Percentiles rank a stretch among this genome's conserved stretches.
Conservation (phyloP, 2,113 vertebrate species). For the Marmota monax region DNA sequence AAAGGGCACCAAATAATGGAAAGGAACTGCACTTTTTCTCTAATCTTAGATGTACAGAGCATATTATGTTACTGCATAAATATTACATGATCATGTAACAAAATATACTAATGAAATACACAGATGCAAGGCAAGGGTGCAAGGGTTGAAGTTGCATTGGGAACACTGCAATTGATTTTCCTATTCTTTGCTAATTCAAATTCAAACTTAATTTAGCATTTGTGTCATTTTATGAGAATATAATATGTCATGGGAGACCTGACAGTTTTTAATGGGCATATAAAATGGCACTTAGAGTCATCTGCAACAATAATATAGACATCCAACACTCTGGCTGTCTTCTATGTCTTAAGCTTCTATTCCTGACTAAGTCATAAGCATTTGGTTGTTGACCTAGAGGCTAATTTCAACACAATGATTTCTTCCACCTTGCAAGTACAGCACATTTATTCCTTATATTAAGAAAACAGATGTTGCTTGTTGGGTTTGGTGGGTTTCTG, state of each 20-base stretch:
- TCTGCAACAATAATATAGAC: constrained; percentile 41
- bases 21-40: constrained; percentile 81
- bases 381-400: constrained; percentile 59
- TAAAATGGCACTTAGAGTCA: constrained; percentile 68
- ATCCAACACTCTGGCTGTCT: constrained; percentile 6
- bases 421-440: background rate
- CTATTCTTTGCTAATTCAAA: constrained; percentile 77
- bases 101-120: constrained; percentile 84
- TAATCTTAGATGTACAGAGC: constrained; percentile 79
- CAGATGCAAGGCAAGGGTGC: constrained; percentile 72
- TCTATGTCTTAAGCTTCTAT: background rate
- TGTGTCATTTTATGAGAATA: constrained; percentile 75
- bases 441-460: constrained; percentile 5
- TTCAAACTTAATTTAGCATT: constrained; percentile 78
- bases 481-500: constrained; percentile 23
- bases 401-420: constrained; percentile 51
- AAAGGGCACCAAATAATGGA: constrained; percentile 81
- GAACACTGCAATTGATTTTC: constrained; percentile 79
- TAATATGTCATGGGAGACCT: constrained; percentile 76
- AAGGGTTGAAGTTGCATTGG: constrained; percentile 65
- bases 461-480: constrained; percentile 49
- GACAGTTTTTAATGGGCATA: constrained; percentile 75
- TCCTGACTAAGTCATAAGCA: constrained; percentile 7
- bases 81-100: constrained; percentile 84
- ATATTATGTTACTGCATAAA: constrained; percentile 83